Evolutionary conservation across 2,113 vertebrate species (phyloP).

Genomic region (Pontoporia blainvillei): DNA sequence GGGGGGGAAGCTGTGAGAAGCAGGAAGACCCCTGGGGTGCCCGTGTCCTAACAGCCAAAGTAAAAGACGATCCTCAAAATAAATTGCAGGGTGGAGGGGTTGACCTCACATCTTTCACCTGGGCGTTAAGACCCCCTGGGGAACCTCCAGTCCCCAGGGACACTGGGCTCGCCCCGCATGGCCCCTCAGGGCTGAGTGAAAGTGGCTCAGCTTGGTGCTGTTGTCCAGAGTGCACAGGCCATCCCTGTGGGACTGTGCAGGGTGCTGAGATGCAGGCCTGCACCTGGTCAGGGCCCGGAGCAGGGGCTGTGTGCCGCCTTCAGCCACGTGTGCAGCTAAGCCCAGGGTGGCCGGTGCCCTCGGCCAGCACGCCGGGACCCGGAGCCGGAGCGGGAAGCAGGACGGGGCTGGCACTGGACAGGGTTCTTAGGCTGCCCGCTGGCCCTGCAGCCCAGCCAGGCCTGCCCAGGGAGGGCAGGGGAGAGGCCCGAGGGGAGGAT

Average conservation of each 20-base stretch:
- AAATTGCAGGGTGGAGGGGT: fast-evolving
- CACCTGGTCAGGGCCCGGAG: not conserved
- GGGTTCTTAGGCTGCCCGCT: not conserved
- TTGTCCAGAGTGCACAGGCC: fast-evolving
- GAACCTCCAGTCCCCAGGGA: not conserved
- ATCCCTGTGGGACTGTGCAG: no score
- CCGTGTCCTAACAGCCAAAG: not conserved
- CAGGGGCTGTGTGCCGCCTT: not conserved
- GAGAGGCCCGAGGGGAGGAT: fast-evolving
- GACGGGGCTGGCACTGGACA: fast-evolving
- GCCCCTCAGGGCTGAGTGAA: fast-evolving
- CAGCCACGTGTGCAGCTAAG: not conserved
- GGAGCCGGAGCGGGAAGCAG: not conserved
- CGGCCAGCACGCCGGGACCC: fast-evolving
- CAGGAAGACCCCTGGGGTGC: not conserved
- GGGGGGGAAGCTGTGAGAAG: not conserved
- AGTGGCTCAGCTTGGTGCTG: not conserved
- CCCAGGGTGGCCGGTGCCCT: not conserved
- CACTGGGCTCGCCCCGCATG: fast-evolving
- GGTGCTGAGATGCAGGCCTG: not conserved
- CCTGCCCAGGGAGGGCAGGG: not conserved
- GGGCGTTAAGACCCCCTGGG: not conserved
- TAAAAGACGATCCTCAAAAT: not conserved
- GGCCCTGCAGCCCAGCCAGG: not conserved
- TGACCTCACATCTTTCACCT: not conserved